Evolutionary conservation across 2,113 vertebrate species (phyloP).

Genomic region (Arizona elegans): DNA sequence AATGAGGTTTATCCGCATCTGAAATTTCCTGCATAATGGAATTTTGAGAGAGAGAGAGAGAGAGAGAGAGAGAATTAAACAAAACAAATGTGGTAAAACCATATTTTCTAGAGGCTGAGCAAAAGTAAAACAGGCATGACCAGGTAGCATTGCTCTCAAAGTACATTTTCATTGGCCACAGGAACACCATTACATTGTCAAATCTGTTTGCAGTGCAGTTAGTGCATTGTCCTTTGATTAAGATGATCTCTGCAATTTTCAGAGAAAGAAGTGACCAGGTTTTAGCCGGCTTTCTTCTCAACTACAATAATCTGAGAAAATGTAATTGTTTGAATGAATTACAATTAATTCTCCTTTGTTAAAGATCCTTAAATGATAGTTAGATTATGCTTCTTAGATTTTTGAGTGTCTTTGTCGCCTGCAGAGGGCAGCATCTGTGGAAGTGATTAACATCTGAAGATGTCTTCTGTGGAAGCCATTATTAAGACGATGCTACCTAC

Average conservation of each 20-base stretch:
- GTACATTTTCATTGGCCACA: background rate
- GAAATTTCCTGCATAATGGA: conserved; percentile 52
- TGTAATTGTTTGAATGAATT: background rate
- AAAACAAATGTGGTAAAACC: background rate
- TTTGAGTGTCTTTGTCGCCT: background rate
- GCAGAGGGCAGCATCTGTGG: background rate
- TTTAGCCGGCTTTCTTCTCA: background rate
- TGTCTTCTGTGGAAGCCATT: background rate
- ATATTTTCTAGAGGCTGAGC: background rate
- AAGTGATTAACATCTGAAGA: background rate
- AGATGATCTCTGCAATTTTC: too few relatives aligned
- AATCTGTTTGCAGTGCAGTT: background rate
- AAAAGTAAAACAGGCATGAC: background rate
- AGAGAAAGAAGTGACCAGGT: background rate
- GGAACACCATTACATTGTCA: background rate
- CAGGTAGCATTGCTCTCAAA: background rate
- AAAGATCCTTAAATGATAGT: background rate
- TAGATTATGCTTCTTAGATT: background rate
- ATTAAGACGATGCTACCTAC: background rate
- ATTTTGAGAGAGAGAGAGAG: background rate
- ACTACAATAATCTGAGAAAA: background rate
- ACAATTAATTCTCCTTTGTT: background rate
- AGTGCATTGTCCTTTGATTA: background rate
- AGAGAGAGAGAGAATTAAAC: background rate
- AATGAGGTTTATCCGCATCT: conserved; percentile 46